Conservation (phyloP, 1,140 invertebrate species). For the Pachypeltis micranthus region DNA sequence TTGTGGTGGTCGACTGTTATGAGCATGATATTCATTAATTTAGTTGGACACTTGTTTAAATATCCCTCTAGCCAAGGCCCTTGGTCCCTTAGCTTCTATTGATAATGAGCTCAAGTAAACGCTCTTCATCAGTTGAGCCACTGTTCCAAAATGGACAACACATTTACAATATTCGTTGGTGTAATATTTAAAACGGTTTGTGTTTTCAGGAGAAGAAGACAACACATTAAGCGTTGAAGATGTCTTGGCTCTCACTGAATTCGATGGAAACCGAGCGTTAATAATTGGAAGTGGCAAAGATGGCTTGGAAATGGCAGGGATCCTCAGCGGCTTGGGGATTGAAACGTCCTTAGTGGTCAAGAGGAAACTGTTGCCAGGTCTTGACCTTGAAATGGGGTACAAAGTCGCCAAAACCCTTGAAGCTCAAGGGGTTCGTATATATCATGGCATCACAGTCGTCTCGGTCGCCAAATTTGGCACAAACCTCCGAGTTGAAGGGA, state of each 20-base stretch:
- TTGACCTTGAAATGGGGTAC: neutral
- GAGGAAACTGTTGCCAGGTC: neutral
- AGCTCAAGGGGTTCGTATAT: neutral
- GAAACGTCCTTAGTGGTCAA: neutral
- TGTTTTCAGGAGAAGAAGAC: neutral
- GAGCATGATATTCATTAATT: too few relatives aligned
- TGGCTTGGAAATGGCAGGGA: neutral
- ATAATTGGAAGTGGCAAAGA: neutral
- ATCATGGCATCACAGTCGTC: neutral
- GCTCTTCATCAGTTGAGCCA: too few relatives aligned
- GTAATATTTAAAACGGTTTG: too few relatives aligned
- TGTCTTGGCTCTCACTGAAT: neutral
- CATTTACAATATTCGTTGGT: too few relatives aligned
- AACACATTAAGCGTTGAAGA: neutral
- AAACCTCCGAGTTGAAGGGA: neutral
- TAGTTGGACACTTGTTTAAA: too few relatives aligned
- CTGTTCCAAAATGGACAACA: too few relatives aligned
- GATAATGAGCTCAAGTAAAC: too few relatives aligned
- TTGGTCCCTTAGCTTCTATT: too few relatives aligned
- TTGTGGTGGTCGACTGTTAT: too few relatives aligned
- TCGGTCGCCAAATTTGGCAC: neutral
- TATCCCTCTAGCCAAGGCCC: too few relatives aligned
- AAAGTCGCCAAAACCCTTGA: neutral
- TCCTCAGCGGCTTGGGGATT: neutral
- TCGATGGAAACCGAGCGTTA: neutral